Evolutionary conservation across 2,888 invertebrate species (phyloP), one percentile per base, ranked within the genome.

Genomic region (Oligia latruncula): DNA sequence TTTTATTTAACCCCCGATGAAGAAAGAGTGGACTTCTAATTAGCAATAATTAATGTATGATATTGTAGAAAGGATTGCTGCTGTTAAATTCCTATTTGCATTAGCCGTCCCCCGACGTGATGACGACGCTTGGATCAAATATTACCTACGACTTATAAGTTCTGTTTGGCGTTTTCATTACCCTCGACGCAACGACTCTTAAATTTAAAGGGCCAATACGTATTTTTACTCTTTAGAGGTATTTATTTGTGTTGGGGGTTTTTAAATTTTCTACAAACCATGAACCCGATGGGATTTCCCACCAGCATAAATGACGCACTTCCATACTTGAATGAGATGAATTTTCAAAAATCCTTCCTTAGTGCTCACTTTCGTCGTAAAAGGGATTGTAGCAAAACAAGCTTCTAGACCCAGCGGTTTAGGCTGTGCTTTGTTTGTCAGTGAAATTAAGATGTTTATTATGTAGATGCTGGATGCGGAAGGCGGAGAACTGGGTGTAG

Each of bases 1-100:
- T 83, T 87, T 86, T 75, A 86, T 62, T n/a, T 58, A 58, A 58
- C 23, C 58, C 9, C 9, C 58, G 9, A 58, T 0, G 23, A 58
- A 58, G 9, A 23, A 58, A 11, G 58, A 23, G 9, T 58, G 58
- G 9, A 4, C 58, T 23, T 9, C 4, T 43, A 43, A 4, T 4
- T 43, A 43, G 46, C 46, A 46, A 46, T 46, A 46, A 46, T 11
- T 9, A 46, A 46, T 46, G 46, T 13, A 46, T 46, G 46, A 3
- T 13, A 49, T n/a, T n/a, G 13, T 29, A 29, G 60, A 60, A 60
- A n/a, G 5, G 13, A 29, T 29, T 29, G n/a, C 29, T 60, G 13
- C 29, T 60, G n/a, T 5, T 60, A 5, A n/a, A 2, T n/a, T 60
- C 15, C 0, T 60, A 62, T 70, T 70, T 52, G n/a, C 13, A 29